Conservation (phyloP, 2,797 vertebrate species). For the Gallinago stenura region DNA sequence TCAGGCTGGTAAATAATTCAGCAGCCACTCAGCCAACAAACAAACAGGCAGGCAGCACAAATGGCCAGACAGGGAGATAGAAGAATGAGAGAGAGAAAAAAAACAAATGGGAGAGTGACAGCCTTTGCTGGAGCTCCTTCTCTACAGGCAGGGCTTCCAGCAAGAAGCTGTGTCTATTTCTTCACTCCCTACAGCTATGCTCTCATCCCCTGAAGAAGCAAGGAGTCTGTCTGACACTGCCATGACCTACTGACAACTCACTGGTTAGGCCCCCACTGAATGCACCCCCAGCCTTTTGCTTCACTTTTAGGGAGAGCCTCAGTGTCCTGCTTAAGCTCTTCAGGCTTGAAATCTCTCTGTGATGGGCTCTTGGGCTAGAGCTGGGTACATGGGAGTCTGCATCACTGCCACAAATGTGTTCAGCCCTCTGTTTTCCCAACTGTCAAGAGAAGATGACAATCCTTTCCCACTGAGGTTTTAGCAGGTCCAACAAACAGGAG, state of each 20-base stretch:
- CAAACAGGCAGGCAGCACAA: slow-evolving; percentile 49
- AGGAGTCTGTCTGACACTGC: not conserved
- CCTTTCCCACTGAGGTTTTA: not conserved
- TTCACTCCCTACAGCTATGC: not conserved
- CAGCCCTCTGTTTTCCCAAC: not conserved
- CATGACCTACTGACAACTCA: not conserved
- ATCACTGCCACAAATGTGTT: not conserved
- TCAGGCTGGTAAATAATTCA: slow-evolving; percentile 74
- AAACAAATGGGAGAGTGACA: not conserved
- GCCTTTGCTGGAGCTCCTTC: not conserved
- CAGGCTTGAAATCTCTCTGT: not conserved
- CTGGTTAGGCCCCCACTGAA: not conserved
- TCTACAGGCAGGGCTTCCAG: not conserved
- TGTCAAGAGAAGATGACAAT: not conserved
- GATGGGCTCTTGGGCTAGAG: not conserved
- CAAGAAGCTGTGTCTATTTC: not conserved
- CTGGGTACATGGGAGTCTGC: not conserved
- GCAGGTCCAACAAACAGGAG: not conserved
- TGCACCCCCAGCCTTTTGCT: not conserved
- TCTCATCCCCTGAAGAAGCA: not conserved
- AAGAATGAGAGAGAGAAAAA: slow-evolving; percentile 13
- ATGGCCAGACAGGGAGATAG: slow-evolving; percentile 2
- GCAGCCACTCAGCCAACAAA: slow-evolving; percentile 55
- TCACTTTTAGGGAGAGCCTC: not conserved
- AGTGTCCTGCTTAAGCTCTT: not conserved